Base-by-base conservation (phyloP, 2,113 vertebrate genomes). In the Corynorhinus townsendii region DNA sequence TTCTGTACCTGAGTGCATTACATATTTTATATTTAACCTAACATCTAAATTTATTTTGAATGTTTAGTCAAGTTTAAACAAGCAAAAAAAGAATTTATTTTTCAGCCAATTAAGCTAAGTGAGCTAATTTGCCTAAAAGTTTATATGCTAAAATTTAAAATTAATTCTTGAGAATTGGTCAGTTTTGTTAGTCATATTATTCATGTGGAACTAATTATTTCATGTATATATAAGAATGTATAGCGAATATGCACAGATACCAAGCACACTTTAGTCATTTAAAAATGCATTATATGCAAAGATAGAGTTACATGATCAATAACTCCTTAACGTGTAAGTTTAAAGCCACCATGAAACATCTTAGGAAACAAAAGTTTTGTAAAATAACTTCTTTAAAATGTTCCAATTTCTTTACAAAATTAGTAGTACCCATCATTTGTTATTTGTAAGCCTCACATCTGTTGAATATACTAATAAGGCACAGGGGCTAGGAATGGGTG, bases 61-160 rank as follows among this genome's bases (percentile, higher is more conserved):
- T 87, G 66, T 94, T 94, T 95, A 97, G 71, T 89, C 80, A 91
- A 85, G 54, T 93, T 94, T 93, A 97, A 96, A 90, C 52, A 85
- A 92, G 73, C 64, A 92, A 90, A 85, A 80, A 43, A 76, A 68
- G 38, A 85, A 85, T 95, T 96, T 90, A 80, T 93, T 91, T 91
- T 26, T 90, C 43, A 90, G 5, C 28, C 71, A 79, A 64, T 91
- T 95, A 90, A 95, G 66, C 76, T 87, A 90, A 87, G 35, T 92
- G 75, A 96, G 15, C 73, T 95, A 93, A 91, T 96, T 86, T 94
- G 35, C 86, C 62, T 80, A 40, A 69, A 95, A 40, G 49, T 49
- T 73, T 89, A 45, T 43, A 73, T 76, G 56, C 47, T 89, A 45
- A 94, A 92, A 38, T 89, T 72, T 86, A 22, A 33, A 89, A 95